Evolutionary conservation across 2,113 vertebrate species (phyloP).

Genomic region (Carettochelys insculpta): DNA sequence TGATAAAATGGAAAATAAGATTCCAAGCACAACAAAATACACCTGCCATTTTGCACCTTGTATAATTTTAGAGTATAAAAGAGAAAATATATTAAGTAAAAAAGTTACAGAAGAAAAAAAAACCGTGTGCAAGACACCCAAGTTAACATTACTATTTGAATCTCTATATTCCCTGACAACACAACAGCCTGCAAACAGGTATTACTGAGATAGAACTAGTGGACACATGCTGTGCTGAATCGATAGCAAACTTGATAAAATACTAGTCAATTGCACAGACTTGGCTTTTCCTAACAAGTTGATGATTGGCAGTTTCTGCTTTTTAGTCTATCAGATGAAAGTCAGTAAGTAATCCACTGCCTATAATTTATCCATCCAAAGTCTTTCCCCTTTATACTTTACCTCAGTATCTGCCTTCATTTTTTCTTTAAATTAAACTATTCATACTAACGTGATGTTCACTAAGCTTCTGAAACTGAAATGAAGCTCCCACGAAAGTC

Average conservation of each 20-base stretch:
- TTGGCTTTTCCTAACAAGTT: slow-evolving; percentile 44
- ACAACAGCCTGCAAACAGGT: slow-evolving; percentile 14
- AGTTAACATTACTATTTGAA: not conserved
- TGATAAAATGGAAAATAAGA: not conserved
- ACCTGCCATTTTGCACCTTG: not conserved
- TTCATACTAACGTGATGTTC: not conserved
- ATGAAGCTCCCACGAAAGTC: slow-evolving; percentile 1
- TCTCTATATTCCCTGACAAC: not conserved
- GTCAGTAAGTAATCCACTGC: slow-evolving; percentile 50
- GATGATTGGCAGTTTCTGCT: slow-evolving; percentile 53
- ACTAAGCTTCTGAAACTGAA: not conserved
- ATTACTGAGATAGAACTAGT: slow-evolving; percentile 60
- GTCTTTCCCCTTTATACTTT: not conserved
- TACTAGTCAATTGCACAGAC: slow-evolving; percentile 36
- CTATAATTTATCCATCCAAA: slow-evolving; percentile 26
- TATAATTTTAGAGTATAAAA: not conserved
- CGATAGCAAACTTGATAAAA: slow-evolving; percentile 68
- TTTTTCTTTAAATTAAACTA: not conserved
- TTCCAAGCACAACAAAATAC: not conserved
- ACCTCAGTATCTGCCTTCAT: not conserved
- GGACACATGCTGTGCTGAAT: slow-evolving; percentile 66
- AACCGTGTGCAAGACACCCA: fast-evolving
- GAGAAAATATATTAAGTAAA: not conserved
- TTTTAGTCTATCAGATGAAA: slow-evolving; percentile 54
- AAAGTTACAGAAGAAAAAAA: not conserved